Percentiles rank a stretch among this genome's conserved stretches.
Evolutionary conservation across 2,113 vertebrate genomes (phyloP).

Genomic region (Halichoerus grypus): DNA sequence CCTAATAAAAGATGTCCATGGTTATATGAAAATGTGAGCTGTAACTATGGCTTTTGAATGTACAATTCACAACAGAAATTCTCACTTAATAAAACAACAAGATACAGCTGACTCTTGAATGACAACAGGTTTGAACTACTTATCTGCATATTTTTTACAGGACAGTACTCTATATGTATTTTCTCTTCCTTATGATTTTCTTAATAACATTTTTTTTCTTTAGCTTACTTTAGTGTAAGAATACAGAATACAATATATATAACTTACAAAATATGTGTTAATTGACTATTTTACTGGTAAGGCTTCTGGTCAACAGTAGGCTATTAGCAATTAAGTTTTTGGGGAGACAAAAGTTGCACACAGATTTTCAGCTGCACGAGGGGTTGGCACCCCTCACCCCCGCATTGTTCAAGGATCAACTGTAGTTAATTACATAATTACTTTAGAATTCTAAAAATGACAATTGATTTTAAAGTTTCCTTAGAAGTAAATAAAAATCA

Average conservation of each 20-base stretch:
- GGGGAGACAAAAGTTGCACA: not conserved
- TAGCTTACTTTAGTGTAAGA: not conserved
- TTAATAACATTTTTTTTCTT: not conserved
- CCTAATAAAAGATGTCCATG: not conserved
- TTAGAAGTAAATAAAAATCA: not conserved
- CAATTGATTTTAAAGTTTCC: not conserved
- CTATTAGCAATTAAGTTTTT: not conserved
- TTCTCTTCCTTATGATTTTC: not conserved
- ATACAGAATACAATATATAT: not conserved
- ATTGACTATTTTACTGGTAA: not conserved
- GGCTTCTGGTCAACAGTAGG: not conserved
- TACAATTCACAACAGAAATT: not conserved
- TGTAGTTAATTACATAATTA: not conserved
- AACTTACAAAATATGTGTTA: not conserved
- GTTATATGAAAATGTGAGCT: not conserved
- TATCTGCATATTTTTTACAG: not conserved
- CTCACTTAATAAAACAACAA: not conserved
- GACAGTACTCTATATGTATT: not conserved
- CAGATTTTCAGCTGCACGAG: not conserved
- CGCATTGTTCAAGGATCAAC: not conserved
- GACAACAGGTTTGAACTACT: not conserved
- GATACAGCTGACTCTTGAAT: not conserved
- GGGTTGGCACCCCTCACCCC: not conserved
- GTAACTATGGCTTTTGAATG: not conserved
- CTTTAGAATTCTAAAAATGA: not conserved